These are phyloP conservation scores for Philhelius pedissequus DNA, from an alignment of 2,888 invertebrate genomes.

Conservation along the genomic window DNA sequence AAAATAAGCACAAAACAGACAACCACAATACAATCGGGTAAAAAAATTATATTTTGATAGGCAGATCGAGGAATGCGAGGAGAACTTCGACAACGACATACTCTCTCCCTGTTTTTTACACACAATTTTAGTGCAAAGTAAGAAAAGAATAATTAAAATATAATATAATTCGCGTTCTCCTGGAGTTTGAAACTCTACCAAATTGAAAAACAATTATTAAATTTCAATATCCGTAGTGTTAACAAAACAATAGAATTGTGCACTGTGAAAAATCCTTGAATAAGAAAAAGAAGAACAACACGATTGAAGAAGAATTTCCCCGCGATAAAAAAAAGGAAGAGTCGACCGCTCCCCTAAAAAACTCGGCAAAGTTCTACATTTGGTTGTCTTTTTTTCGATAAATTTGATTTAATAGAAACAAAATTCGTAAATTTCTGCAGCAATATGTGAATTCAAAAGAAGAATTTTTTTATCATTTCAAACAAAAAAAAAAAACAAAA, in stretches of 20 bases:
- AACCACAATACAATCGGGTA: slow-evolving; percentile 53
- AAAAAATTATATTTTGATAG: slow-evolving; percentile 64
- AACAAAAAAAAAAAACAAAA: slow-evolving; percentile 18
- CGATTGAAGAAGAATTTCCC: slow-evolving; percentile 36
- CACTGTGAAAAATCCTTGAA: not conserved
- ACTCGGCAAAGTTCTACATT: slow-evolving; percentile 36
- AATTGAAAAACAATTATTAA: slow-evolving; percentile 1
- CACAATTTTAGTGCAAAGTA: slow-evolving; percentile 39
- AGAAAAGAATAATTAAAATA: slow-evolving; percentile 24
- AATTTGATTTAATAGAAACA: not conserved
- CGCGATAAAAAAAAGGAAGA: slow-evolving; percentile 34
- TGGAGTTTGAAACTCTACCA: slow-evolving; percentile 11
- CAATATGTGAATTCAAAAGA: slow-evolving; percentile 61
- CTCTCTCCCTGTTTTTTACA: slow-evolving; percentile 51
- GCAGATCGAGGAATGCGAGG: slow-evolving; percentile 65
- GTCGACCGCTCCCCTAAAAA: slow-evolving; percentile 63
- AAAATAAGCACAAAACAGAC: slow-evolving; percentile 51
- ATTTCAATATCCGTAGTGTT: slow-evolving; percentile 1
- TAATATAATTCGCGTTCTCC: slow-evolving; percentile 50
- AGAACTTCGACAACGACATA: slow-evolving; percentile 64
- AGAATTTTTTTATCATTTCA: not conserved
- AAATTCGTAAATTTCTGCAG: slow-evolving; percentile 44
- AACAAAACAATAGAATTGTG: slow-evolving; percentile 8
- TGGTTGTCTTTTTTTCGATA: slow-evolving; percentile 8
- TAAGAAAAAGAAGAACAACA: slow-evolving; percentile 23